Conservation (phyloP, 1,140 invertebrate genomes). For the Bombyx mandarina region DNA sequence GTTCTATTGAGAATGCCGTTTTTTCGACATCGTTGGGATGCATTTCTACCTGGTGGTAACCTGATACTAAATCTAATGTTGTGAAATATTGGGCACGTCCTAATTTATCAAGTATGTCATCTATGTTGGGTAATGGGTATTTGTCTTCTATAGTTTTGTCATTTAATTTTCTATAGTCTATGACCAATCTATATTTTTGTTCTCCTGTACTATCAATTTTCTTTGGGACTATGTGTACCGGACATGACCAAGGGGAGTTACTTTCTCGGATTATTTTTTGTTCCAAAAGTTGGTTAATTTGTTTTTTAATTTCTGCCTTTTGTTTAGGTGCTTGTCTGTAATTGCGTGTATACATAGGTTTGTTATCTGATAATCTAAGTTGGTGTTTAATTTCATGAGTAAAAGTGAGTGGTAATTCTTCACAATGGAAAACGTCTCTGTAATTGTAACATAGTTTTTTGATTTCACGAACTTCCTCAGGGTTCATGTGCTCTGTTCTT, state of each 20-base stretch:
- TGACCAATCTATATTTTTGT: conserved; percentile 1
- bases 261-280: conserved; percentile 1
- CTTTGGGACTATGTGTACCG: not conserved
- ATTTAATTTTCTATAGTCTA: conserved; percentile 3
- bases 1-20: conserved; percentile 1
- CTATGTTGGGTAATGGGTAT: conserved; percentile 3
- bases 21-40: conserved; percentile 1
- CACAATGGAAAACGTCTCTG: conserved; percentile 24
- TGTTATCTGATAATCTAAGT: conserved; percentile 19
- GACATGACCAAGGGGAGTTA: conserved; percentile 1
- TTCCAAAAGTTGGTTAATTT: conserved; percentile 2
- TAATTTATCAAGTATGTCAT: conserved; percentile 3
- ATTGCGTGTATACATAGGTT: conserved; percentile 19
- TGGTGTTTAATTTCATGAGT: conserved; percentile 29
- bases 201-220: not conserved
- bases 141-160: conserved; percentile 4
- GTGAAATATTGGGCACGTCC: conserved; percentile 1
- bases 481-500: conserved; percentile 20
- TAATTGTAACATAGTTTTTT: conserved; percentile 22
- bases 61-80: conserved; percentile 1
- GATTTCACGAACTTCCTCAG: conserved; percentile 19
- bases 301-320: conserved; percentile 5
- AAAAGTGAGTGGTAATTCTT: conserved; percentile 25
- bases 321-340: conserved; percentile 18
- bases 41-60: conserved; percentile 3